Evolutionary conservation across 1,140 invertebrate species (phyloP), one percentile per base, ranked within the genome.

Genomic region (Drosophila erecta): DNA sequence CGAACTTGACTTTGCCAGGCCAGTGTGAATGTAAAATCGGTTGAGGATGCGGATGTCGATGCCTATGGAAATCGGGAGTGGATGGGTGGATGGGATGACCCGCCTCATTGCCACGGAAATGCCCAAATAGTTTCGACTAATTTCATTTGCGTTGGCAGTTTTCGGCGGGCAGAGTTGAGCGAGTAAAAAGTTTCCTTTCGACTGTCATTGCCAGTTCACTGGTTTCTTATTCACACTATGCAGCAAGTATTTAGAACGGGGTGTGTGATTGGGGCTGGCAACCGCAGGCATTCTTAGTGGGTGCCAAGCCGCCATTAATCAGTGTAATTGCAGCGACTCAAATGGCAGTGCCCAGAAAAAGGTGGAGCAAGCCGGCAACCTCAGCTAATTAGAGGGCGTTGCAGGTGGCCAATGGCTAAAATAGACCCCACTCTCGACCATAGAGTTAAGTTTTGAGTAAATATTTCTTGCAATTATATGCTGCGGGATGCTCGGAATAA

Each of bases 141-240:
- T 87, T 89, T 83, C 64, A 87, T 89, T 87, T 89, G 83, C 79
- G 76, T 87, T 89, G 76, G 83, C 83, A 79, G 40, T 83, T 87
- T 87, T 87, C 76, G 58, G 71, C 73, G 51, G 56, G 58, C 46
- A 76, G 80, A 77, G 40, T 53, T 76, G 51, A 8, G 20, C 46
- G 11, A 47, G 43, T 41, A 54, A 56, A 78, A 83, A 79, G 60
- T 56, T 81, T 84, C 38, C 40, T 41, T 75, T 49, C 35, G 40
- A 53, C 72, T 76, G 72, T 66, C 72, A 75, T 22, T 65, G 43
- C 44, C 57, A 62, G 58, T 55, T 64, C 46, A 33, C 57, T 40
- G 44, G 33, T 37, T n/a, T 58, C 55, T 49, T 50, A 41, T 24
- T 37, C 30, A n/a, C 15, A 6, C 35, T 24, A 27, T 27, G 17